A percentile compares a stretch with the other conserved stretches of the same genome.
Evolutionary conservation across 2,113 vertebrate species (phyloP).

Genomic region (Aythya baeri): DNA sequence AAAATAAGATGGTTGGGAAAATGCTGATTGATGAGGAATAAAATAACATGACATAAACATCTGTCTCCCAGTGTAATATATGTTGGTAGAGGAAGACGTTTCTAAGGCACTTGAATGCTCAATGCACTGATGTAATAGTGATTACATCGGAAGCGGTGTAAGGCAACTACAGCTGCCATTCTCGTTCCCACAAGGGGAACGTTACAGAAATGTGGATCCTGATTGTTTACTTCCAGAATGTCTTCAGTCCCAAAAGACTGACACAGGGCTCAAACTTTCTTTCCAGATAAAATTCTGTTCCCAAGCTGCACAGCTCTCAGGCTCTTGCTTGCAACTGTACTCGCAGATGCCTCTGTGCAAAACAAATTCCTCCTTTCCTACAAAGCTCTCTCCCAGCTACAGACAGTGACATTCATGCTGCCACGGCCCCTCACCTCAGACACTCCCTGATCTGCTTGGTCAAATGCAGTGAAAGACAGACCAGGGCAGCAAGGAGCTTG

Average conservation of each 20-base stretch:
- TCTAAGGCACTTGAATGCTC: conserved; percentile 63
- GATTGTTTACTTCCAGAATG: conserved; percentile 22
- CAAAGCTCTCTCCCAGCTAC: neutral
- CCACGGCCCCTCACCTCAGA: neutral
- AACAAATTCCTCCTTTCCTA: neutral
- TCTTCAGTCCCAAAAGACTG: neutral
- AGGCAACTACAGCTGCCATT: conserved; percentile 47
- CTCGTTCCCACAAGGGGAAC: neutral
- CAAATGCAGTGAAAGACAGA: neutral
- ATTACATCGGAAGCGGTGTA: conserved; percentile 23
- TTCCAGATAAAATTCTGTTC: neutral
- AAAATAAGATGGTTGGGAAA: conserved; percentile 73
- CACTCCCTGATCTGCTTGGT: neutral
- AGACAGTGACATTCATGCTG: neutral
- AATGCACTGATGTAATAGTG: conserved; percentile 60
- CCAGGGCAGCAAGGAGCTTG: neutral
- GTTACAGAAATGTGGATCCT: neutral
- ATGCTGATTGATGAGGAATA: conserved; percentile 76
- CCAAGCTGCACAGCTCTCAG: neutral
- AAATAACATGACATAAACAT: conserved; percentile 68
- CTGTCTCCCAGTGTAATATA: conserved; percentile 66
- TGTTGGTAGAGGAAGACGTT: conserved; percentile 64
- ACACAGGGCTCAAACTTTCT: neutral
- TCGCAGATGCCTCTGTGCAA: neutral
- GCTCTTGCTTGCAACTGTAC: neutral